Evolutionary conservation across 2,888 invertebrate species (phyloP), one percentile per base, ranked within the genome.

Genomic region (Abscondita cerata): DNA sequence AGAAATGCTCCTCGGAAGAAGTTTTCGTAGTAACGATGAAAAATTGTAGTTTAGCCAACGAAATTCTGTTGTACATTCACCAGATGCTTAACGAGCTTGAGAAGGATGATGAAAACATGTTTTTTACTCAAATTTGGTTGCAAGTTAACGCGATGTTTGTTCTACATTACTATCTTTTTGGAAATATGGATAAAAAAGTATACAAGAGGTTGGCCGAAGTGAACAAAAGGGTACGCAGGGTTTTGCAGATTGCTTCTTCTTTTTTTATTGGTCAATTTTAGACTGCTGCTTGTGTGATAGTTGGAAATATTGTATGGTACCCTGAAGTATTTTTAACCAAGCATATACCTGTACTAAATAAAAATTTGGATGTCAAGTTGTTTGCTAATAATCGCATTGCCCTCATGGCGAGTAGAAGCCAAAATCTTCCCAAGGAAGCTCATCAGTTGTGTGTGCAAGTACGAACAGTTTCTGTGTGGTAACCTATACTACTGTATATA

Each of bases 291-390:
- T 88, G 95, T 59, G 89, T 90, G 46, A 80, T 98, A 31, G 84
- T 87, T 59, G 95, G 93, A 1, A 92, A 92, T 74, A 84, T 91
- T 12, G 79, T 93, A 54, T 97, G 95, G 95, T 88, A 91, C 73
- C 93, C 96, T 0, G 91, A 90, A 76, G 85, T 87, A 70, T 97
- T 96, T 80, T 83, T 97, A 2, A 80, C 84, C 46, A 85, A 86
- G 69, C 85, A 87, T 78, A 81, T 87, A 65, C 82, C 87, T 69
- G 80, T 88, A 70, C 76, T 86, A 80, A 77, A 84, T 80, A 78
- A 84, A 78, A 78, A 80, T 78, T 80, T 84, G 77, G 79, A 84
- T 82, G 72, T 77, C 64, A 80, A 81, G 69, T 72, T 76, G 11
- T 78, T 83, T 4, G 75, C 77, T 38, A 74, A 74, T 31, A 73